Percentiles rank a stretch among this genome's conserved stretches.
These are phyloP conservation scores for Drosophila acutilabella DNA, from an alignment of 2,888 invertebrate genomes.

Conservation along the genomic window DNA sequence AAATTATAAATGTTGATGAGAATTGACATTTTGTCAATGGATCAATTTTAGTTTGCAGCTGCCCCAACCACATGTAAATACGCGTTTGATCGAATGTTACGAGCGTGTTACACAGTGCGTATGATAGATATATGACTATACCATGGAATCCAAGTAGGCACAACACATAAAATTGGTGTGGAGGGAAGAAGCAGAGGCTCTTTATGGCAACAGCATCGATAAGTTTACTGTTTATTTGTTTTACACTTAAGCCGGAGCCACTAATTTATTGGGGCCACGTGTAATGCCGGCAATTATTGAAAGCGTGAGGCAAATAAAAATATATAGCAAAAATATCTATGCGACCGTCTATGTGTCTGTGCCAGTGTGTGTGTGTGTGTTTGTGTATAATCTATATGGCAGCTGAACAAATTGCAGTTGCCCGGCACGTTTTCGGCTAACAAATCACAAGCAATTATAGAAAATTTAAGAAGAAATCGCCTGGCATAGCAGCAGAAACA, in stretches of 20 bases:
- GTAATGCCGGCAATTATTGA: conserved; percentile 79
- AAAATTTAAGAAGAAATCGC: conserved; percentile 78
- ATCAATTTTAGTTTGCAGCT: conserved; percentile 38
- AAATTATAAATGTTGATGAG: conserved; percentile 23
- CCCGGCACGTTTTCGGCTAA: conserved; percentile 75
- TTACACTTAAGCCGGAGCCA: conserved; percentile 60
- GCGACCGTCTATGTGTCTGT: conserved; percentile 6
- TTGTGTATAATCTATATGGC: conserved; percentile 42
- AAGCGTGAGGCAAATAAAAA: conserved; percentile 81
- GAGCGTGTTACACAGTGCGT: conserved; percentile 32
- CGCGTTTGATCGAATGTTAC: conserved; percentile 23
- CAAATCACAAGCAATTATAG: conserved; percentile 81
- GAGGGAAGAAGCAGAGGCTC: not conserved
- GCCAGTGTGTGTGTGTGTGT: conserved; percentile 29
- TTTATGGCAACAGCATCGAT: conserved; percentile 45
- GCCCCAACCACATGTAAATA: conserved; percentile 32
- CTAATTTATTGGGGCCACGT: conserved; percentile 78
- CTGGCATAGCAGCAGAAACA: conserved; percentile 8
- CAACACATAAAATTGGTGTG: conserved; percentile 4
- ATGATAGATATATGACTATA: conserved; percentile 57
- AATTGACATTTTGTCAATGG: conserved; percentile 30
- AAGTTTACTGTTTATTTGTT: conserved; percentile 67
- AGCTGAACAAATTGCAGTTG: conserved; percentile 76
- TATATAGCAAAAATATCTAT: conserved; percentile 59
- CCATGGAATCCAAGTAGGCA: conserved; percentile 6